phyloP scores from a whole-genome alignment of 2,797 vertebrate species.

The Corythornis leucogaster region DNA sequence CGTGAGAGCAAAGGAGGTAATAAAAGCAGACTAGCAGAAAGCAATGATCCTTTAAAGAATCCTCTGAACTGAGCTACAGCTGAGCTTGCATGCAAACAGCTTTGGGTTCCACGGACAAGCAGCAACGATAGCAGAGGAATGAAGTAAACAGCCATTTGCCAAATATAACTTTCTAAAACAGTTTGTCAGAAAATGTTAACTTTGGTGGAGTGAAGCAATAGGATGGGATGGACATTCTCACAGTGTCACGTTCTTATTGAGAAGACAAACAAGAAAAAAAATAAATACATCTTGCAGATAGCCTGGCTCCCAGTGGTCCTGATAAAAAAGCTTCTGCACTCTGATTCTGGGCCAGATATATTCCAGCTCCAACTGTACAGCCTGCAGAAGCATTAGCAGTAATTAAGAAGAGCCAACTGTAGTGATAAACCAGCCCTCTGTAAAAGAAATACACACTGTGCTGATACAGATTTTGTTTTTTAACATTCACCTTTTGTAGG shows the following conservation, averaged over 20 bases:
- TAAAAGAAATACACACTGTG: neutral
- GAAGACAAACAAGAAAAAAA: neutral
- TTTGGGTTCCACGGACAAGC: neutral
- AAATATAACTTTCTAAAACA: slow-evolving; percentile 20
- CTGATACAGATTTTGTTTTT: neutral
- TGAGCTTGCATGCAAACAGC: neutral
- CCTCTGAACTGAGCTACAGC: neutral
- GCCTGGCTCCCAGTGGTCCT: neutral
- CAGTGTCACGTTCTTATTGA: slow-evolving; percentile 1
- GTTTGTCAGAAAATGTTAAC: neutral
- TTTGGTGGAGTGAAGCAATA: neutral
- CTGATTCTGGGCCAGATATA: neutral
- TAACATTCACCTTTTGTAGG: neutral
- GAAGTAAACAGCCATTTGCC: slow-evolving; percentile 12
- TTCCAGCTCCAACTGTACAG: slow-evolving; percentile 16
- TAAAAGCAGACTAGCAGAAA: neutral
- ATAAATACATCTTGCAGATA: slow-evolving; percentile 24
- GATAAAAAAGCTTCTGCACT: neutral
- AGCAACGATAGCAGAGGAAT: neutral
- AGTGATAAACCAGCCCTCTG: neutral
- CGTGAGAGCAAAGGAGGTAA: neutral
- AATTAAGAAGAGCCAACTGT: neutral
- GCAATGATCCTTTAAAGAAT: neutral
- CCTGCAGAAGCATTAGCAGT: slow-evolving; percentile 20
- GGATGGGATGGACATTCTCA: neutral